phyloP scores from a whole-genome alignment of 2,113 vertebrate genomes.

The Oophaga pumilio region DNA sequence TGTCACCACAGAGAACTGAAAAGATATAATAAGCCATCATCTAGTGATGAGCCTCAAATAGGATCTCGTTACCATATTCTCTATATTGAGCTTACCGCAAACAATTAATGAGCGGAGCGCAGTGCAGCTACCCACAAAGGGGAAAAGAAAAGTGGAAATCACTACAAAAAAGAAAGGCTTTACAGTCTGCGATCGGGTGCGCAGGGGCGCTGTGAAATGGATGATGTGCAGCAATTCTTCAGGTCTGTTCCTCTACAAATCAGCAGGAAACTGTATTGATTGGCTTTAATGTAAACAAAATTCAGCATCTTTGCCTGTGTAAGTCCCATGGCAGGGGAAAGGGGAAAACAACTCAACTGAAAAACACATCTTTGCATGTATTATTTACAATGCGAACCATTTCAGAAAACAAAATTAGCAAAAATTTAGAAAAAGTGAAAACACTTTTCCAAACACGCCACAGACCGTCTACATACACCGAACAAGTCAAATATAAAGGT shows the following conservation, averaged over 20 bases:
- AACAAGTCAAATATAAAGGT: too few relatives aligned
- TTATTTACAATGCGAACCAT: neutral
- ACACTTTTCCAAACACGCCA: neutral
- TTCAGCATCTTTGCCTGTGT: neutral
- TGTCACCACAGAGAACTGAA: neutral
- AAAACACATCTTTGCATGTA: slow-evolving; percentile 6
- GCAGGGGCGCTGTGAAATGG: neutral
- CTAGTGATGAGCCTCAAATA: neutral
- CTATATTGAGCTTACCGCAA: neutral
- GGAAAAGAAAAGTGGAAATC: neutral
- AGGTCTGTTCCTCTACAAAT: slow-evolving; percentile 4
- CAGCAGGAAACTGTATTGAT: slow-evolving; percentile 18
- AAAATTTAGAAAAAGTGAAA: neutral
- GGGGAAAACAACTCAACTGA: neutral
- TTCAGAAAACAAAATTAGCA: neutral
- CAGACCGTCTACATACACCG: too few relatives aligned
- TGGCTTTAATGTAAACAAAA: neutral
- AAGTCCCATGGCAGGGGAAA: neutral
- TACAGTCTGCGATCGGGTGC: neutral
- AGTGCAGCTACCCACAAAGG: neutral
- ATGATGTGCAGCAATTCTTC: neutral
- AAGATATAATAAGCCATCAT: neutral
- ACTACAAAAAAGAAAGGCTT: neutral
- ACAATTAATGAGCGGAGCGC: neutral
- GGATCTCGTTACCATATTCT: neutral